Conservation (phyloP, 2,888 invertebrate genomes). For the Pollenia angustigena region DNA sequence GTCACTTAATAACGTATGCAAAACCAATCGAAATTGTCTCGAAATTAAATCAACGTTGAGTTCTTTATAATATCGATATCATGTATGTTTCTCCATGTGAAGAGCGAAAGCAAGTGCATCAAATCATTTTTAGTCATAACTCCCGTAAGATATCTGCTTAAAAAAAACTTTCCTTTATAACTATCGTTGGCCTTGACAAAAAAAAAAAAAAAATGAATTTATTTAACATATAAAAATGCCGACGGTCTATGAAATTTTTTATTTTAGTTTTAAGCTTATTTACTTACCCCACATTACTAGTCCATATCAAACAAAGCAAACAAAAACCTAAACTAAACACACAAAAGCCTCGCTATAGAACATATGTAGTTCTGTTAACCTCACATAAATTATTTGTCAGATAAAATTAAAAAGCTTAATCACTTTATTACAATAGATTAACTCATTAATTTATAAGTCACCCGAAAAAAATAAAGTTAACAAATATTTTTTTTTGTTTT, state of each 20-base stretch:
- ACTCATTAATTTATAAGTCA: slow-evolving; percentile 59
- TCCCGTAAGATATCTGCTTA: too few species aligned
- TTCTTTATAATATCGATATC: too few species aligned
- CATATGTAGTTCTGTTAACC: not conserved
- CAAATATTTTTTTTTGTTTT: not conserved
- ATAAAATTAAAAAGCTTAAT: slow-evolving; percentile 60
- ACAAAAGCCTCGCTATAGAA: not conserved
- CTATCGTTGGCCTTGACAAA: too few species aligned
- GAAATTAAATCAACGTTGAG: too few species aligned
- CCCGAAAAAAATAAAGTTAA: not conserved
- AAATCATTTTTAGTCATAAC: too few species aligned
- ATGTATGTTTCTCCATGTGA: too few species aligned
- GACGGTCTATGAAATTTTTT: not conserved
- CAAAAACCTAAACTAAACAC: not conserved
- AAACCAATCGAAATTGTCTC: too few species aligned
- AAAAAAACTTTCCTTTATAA: too few species aligned
- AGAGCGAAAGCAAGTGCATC: too few species aligned
- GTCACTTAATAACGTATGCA: too few species aligned
- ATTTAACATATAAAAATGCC: not conserved
- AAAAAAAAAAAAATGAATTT: too few species aligned
- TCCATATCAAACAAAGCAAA: slow-evolving; percentile 4
- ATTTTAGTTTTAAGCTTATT: not conserved
- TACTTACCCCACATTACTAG: not conserved
- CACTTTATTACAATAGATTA: slow-evolving; percentile 64
- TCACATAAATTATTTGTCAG: slow-evolving; percentile 14